Percentiles rank a stretch among this genome's conserved stretches.
Evolutionary conservation across 2,113 vertebrate species (phyloP).

Genomic region (Diphyllodes magnificus): DNA sequence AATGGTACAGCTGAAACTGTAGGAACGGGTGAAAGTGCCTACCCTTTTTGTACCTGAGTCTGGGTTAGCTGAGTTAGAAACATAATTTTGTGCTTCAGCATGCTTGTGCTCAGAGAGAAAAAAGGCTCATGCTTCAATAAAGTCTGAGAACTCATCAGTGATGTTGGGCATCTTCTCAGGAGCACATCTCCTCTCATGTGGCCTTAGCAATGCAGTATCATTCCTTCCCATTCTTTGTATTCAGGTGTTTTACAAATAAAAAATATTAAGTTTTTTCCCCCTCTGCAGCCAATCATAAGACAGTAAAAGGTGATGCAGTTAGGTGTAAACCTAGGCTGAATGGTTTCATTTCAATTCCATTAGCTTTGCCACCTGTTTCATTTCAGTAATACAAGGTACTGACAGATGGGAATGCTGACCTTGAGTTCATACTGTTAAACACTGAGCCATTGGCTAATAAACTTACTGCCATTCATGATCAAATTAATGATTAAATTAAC

Average conservation of each 20-base stretch:
- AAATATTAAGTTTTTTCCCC: background rate
- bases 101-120: background rate
- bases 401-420: background rate
- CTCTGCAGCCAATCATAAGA: background rate
- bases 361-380: slow-evolving; percentile 22
- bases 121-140: background rate
- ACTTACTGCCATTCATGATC: background rate
- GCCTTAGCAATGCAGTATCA: background rate
- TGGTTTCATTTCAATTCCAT: slow-evolving; percentile 10
- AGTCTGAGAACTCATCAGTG: background rate
- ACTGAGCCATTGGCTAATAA: background rate
- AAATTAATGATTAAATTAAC: background rate
- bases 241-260: background rate
- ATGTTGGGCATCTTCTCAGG: background rate
- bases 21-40: background rate
- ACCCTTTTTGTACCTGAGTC: background rate
- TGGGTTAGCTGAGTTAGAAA: background rate
- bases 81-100: background rate
- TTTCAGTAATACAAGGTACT: background rate
- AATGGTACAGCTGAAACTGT: background rate
- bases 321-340: background rate
- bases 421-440: background rate
- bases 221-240: background rate
- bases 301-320: background rate
- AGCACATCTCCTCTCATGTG: background rate